These are phyloP conservation scores for Pseudochromis fuscus DNA, from an alignment of 2,797 vertebrate genomes.

Conservation along the genomic window DNA sequence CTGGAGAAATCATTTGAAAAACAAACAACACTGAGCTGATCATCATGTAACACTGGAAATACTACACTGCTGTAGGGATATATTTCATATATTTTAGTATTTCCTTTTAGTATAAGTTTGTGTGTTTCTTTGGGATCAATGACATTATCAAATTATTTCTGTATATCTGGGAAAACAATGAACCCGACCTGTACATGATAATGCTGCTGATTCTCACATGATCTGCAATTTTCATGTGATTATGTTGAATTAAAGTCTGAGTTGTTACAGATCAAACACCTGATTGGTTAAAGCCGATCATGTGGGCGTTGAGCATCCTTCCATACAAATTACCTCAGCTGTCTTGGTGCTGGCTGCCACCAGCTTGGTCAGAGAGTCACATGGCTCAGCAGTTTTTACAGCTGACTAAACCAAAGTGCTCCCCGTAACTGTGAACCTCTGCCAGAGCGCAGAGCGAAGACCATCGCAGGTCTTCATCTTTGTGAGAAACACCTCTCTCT, in stretches of 20 bases:
- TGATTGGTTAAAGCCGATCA: neutral
- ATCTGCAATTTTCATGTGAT: too few species aligned
- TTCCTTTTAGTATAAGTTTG: too few species aligned
- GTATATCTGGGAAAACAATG: too few species aligned
- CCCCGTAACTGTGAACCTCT: slow-evolving; percentile 34
- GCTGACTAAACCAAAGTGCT: slow-evolving; percentile 44
- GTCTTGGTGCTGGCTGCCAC: slow-evolving; percentile 24
- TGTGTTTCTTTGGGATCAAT: too few species aligned
- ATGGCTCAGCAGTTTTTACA: slow-evolving; percentile 59
- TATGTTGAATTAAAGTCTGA: neutral
- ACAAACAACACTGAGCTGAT: too few species aligned
- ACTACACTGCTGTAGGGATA: too few species aligned
- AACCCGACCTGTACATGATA: too few species aligned
- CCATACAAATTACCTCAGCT: slow-evolving; percentile 22
- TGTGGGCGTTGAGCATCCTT: slow-evolving; percentile 4
- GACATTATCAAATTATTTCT: too few species aligned
- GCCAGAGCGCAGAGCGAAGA: slow-evolving; percentile 47
- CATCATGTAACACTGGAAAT: too few species aligned
- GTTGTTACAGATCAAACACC: neutral
- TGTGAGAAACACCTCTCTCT: slow-evolving; percentile 51
- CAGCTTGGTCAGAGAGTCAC: slow-evolving; percentile 26
- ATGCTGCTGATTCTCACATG: neutral
- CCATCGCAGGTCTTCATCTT: slow-evolving; percentile 49
- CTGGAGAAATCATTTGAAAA: too few species aligned
- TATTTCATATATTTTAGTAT: too few species aligned